A percentile compares a stretch with the other conserved stretches of the same genome.
Evolutionary conservation across 2,113 vertebrate genomes (phyloP).

Genomic region (Amphiprion percula): DNA sequence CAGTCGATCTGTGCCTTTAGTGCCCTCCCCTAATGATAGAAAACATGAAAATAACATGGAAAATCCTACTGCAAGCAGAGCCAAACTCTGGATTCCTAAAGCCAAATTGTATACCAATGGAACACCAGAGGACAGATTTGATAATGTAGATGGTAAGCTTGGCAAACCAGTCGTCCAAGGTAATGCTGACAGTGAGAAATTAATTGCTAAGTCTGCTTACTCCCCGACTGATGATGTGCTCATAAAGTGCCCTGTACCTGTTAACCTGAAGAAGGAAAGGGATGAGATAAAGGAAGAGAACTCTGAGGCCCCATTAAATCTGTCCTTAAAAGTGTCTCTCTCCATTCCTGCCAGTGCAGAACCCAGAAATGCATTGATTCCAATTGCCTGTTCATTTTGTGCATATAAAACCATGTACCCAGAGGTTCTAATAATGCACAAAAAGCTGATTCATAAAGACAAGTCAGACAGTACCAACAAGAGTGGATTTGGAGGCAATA

Average conservation of each 20-base stretch:
- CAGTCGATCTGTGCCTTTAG: constrained; percentile 58
- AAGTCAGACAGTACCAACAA: constrained; percentile 80
- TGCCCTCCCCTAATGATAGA: constrained; percentile 46
- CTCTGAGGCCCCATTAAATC: constrained; percentile 87
- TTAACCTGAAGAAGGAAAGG: constrained; percentile 69
- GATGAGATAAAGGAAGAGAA: constrained; percentile 59
- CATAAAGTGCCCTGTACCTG: constrained; percentile 46
- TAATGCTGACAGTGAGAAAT: constrained; percentile 52
- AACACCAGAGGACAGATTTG: constrained; percentile 44
- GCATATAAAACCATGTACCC: constrained; percentile 92
- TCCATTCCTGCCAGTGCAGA: constrained; percentile 75
- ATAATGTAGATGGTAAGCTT: constrained; percentile 14
- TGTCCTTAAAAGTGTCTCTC: constrained; percentile 84
- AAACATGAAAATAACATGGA: constrained; percentile 52
- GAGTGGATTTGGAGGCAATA: constrained; percentile 64
- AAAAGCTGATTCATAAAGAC: constrained; percentile 90
- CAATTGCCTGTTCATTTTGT: constrained; percentile 88
- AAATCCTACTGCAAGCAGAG: constrained; percentile 74
- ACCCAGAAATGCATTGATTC: constrained; percentile 77
- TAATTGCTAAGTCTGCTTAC: constrained; percentile 28
- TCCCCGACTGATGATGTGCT: constrained; percentile 39
- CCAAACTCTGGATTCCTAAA: constrained; percentile 78
- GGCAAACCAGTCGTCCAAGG: constrained; percentile 34
- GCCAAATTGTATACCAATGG: background rate
- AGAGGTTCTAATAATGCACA: constrained; percentile 94